Base-by-base conservation (phyloP, 2,797 vertebrate genomes). In the Meda fulgida region DNA sequence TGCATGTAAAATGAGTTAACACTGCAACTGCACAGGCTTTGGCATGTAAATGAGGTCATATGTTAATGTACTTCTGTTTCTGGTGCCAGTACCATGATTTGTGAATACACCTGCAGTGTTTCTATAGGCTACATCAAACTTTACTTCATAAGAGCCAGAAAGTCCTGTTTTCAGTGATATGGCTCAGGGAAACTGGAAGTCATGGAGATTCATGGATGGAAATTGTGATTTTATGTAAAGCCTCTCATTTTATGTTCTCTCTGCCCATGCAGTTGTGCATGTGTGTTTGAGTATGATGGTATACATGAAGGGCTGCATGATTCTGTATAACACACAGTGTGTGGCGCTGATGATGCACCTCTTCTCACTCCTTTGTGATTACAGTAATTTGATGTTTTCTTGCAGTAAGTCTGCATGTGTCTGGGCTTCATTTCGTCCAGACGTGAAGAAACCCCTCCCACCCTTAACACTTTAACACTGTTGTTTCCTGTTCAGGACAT, bases 351-450 rank as follows among this genome's bases (percentile, higher is more conserved):
- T 31, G 13, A 43, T 16, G 69, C 21, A 80, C 23, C 23, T 51
- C 58, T 26, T 19, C 7, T 72, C 38, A 72, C 36, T 81, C 6
- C 13, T 73, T 63, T 81, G 53, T 63, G 40, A 83, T 75, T 31
- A 46, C 46, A 1, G 46, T 55, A 60, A n/a, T 60, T 72, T 0
- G 11, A 16, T 76, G 73, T 76, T 76, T 58, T 58, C 11, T 60
- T 60, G 14, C 67, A 71, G 80, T 71, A 21, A 48, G 13, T 82
- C 53, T 63, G 81, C 81, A 83, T 83, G 77, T 65, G 53, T 78
- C 8, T 43, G 70, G 23, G 31, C 31, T 55, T 38, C 21, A 38
- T 34, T 48, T 26, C 7, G 2, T 51, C 71, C 80, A 69, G 43
- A 51, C 13, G 43, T 67, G 7, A 69, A 43, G 76, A 78, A 78